These are phyloP conservation scores for Zaprionus africanus DNA, from an alignment of 1,140 invertebrate species.

Conservation along the genomic window DNA sequence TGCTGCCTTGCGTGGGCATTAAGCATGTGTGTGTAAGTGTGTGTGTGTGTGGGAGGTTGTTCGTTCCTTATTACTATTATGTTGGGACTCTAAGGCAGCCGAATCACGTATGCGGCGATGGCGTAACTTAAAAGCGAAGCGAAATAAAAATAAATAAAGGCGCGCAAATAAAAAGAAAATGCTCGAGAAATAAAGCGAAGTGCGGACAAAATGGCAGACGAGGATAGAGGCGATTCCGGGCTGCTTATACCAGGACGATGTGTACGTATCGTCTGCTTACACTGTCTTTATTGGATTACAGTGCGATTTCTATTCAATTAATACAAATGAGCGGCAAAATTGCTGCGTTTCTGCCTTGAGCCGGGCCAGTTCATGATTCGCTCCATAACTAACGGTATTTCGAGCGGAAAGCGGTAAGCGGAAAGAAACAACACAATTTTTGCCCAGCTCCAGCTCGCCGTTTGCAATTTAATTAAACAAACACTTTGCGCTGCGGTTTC, in stretches of 20 bases:
- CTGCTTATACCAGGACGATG: neutral
- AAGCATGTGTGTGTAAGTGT: neutral
- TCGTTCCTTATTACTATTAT: conserved; percentile 36
- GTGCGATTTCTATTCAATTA: conserved; percentile 74
- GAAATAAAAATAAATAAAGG: conserved; percentile 68
- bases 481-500: conserved; percentile 70
- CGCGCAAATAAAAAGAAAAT: conserved; percentile 64
- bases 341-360: neutral
- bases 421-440: conserved; percentile 15
- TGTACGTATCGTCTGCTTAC: conserved; percentile 8
- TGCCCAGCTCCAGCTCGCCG: conserved; percentile 29
- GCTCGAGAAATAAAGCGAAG: conserved; percentile 63
- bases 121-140: conserved; percentile 58
- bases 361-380: conserved; percentile 26
- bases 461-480: conserved; percentile 81
- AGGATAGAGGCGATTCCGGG: neutral
- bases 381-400: conserved; percentile 51
- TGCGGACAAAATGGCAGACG: conserved; percentile 65
- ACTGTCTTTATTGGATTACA: conserved; percentile 67
- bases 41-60: neutral
- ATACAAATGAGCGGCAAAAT: conserved; percentile 58
- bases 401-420: neutral
- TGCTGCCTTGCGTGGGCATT: conserved; percentile 18
- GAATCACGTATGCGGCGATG: conserved; percentile 37
- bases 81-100: conserved; percentile 27